A percentile compares a stretch with the other conserved stretches of the same genome.
Evolutionary conservation across 2,888 invertebrate genomes (phyloP).

Genomic region (Hydriomena furcata): DNA sequence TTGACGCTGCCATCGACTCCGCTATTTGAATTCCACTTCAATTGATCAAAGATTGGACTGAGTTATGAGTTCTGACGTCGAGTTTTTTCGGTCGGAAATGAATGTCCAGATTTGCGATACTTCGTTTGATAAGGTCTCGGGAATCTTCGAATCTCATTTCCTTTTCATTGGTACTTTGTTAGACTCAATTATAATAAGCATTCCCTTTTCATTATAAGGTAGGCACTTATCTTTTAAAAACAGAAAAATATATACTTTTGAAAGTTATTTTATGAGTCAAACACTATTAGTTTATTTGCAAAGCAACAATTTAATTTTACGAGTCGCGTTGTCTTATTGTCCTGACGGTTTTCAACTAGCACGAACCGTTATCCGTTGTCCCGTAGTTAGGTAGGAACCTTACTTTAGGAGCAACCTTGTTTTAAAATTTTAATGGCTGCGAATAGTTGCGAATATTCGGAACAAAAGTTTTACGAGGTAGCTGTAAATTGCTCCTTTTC

Average conservation of each 20-base stretch:
- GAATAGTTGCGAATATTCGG: slow-evolving; percentile 28
- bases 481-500: slow-evolving; percentile 30
- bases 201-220: neutral
- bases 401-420: slow-evolving; percentile 34
- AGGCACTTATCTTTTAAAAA: neutral
- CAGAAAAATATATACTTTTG: neutral
- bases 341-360: slow-evolving; percentile 30
- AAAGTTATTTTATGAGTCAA: slow-evolving; percentile 23
- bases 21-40: slow-evolving; percentile 41
- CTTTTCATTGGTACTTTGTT: slow-evolving; percentile 15
- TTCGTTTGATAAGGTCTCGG: slow-evolving; percentile 18
- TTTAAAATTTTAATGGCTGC: slow-evolving; percentile 32
- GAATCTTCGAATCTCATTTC: slow-evolving; percentile 25
- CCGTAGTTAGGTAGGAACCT: too few relatives aligned
- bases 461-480: slow-evolving; percentile 33
- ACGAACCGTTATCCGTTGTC: slow-evolving; percentile 41
- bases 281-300: slow-evolving; percentile 34
- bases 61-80: slow-evolving; percentile 31
- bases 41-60: slow-evolving; percentile 42
- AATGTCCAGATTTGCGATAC: slow-evolving; percentile 32
- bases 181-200: neutral
- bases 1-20: slow-evolving; percentile 39
- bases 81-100: slow-evolving; percentile 33
- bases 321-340: slow-evolving; percentile 42
- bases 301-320: slow-evolving; percentile 41